Evolutionary conservation across 2,797 vertebrate genomes (phyloP).

Genomic region (Diplodus puntazzo): DNA sequence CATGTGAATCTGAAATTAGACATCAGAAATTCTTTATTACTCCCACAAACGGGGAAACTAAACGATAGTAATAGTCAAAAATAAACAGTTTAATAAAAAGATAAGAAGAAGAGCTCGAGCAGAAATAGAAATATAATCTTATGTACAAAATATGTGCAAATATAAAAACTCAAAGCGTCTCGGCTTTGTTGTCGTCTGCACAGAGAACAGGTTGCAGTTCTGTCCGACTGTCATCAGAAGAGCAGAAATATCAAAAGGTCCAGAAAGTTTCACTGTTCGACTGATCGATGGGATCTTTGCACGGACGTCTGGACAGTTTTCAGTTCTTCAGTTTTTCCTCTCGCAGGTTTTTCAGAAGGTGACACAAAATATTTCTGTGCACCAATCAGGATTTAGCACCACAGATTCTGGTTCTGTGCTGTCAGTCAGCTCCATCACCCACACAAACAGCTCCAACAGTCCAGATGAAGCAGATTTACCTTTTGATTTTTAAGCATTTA

Average conservation of each 20-base stretch:
- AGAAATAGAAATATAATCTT: no score
- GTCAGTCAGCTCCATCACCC: neutral
- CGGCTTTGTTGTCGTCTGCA: neutral
- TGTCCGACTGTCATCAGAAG: neutral
- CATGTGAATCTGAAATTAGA: no score
- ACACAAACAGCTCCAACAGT: neutral
- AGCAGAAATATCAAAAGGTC: neutral
- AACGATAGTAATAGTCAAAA: no score
- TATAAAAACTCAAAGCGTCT: neutral
- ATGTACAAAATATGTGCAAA: no score
- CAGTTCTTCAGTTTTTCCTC: neutral
- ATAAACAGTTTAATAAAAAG: no score
- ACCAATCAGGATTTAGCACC: neutral
- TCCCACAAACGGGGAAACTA: no score
- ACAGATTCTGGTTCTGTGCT: neutral
- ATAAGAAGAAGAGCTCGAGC: no score
- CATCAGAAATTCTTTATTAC: no score
- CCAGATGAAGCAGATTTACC: neutral
- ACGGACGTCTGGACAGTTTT: neutral
- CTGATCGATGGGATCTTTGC: no score
- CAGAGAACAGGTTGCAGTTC: neutral
- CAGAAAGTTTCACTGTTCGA: no score
- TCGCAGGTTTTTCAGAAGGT: neutral
- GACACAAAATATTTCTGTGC: neutral
- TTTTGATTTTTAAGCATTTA: neutral